Evolutionary conservation across 2,113 vertebrate species (phyloP), one percentile per base, ranked within the genome.

Genomic region (Muntiacus reevesi): DNA sequence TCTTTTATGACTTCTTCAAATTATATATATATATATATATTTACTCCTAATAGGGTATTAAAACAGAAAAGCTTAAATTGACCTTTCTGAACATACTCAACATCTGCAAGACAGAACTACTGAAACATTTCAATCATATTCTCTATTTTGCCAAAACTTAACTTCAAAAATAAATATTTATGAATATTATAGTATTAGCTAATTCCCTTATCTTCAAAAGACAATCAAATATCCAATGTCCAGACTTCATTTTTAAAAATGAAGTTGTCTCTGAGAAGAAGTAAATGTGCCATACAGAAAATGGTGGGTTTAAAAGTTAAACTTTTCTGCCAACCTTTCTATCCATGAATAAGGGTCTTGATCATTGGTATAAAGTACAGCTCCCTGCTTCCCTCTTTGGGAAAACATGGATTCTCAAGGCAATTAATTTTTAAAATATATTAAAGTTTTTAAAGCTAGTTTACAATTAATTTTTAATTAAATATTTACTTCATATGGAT

Each of bases 401-500:
- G 28, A 64, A 96, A 60, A 74, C 8, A 64, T 27, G 15, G 9
- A 91, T 93, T 95, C 27, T 97, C 55, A 93, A 91, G 45, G 74
- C 12, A 81, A 91, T 5, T 59, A 59, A 33, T 62, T 92, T 94
- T 60, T 36, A 76, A 87, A 83, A 47, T 91, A 74, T 9, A 55
- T 33, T 86, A n/a, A 62, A 88, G 40, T 50, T 64, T 89, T 59
- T 43, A 54, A 87, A 92, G 30, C 15, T 60, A 50, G 59, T 79
- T 93, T 91, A 87, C 54, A 94, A 89, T 91, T 86, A 67, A 88
- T 82, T 27, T 82, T 92, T 71, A 91, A 57, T 74, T 90, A 96
- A 97, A 95, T 84, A 60, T 86, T 97, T 84, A 95, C 62, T 95
- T 96, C 27, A 64, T 92, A 86, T 40, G 6, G 57, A 94, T 71